Percentiles rank a stretch among this genome's conserved stretches.
phyloP scores from a whole-genome alignment of 2,797 vertebrate genomes.

The Coregonus ussuriensis region DNA sequence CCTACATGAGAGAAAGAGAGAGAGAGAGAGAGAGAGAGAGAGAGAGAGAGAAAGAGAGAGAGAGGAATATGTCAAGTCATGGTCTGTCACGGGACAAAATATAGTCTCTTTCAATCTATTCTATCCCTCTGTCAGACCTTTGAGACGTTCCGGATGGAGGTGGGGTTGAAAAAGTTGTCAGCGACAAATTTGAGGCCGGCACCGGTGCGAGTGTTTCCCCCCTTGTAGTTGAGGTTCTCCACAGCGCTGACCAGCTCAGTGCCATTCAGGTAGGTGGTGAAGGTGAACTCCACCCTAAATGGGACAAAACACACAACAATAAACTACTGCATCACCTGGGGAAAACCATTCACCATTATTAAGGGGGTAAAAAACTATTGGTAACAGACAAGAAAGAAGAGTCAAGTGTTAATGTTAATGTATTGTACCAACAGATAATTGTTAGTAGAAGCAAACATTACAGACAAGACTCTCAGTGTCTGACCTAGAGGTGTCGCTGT shows the following conservation, averaged over 20 bases:
- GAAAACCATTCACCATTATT: neutral
- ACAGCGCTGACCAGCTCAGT: slow-evolving; percentile 80
- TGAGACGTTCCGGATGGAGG: slow-evolving; percentile 77
- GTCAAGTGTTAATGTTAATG: too few relatives aligned
- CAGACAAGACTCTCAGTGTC: slow-evolving; percentile 4
- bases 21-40: neutral
- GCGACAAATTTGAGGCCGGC: slow-evolving; percentile 87
- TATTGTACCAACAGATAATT: neutral
- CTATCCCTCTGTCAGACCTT: slow-evolving; percentile 78
- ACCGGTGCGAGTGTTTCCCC: slow-evolving; percentile 92
- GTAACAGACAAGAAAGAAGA: neutral
- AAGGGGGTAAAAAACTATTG: neutral
- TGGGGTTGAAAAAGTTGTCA: slow-evolving; percentile 87
- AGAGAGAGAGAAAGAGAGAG: neutral
- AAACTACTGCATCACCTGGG: neutral
- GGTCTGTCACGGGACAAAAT: neutral
- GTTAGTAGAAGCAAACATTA: neutral
- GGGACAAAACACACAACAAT: neutral
- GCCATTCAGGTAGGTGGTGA: slow-evolving; percentile 80
- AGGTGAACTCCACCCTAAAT: slow-evolving; percentile 88
- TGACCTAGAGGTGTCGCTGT: slow-evolving; percentile 90
- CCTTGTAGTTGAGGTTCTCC: slow-evolving; percentile 88
- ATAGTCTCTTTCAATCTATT: neutral
- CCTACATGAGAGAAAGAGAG: slow-evolving; percentile 64
- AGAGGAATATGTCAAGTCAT: neutral